Base-by-base conservation (phyloP, 1,140 invertebrate species). In the Brachionus paranguensis region DNA sequence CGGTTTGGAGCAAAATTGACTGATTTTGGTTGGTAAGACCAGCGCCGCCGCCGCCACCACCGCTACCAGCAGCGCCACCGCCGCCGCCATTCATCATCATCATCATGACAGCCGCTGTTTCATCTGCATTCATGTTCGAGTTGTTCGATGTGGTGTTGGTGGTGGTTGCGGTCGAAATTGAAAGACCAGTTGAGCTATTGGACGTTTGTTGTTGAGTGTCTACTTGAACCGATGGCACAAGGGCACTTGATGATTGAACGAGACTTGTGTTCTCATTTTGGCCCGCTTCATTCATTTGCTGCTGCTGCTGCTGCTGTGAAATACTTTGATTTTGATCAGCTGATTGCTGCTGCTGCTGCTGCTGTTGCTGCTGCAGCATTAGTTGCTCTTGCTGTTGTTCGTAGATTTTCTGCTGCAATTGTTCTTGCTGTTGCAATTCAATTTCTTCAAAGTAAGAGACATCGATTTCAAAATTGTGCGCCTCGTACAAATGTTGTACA, bases 371-470 rank as follows among this genome's bases (percentile, higher is more conserved):
- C 17, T 81, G 78, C 1, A 81, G 17, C 78, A 81, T 64, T 5
- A 64, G 53, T 17, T 81, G 78, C 33, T 81, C 78, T 81, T 81
- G 78, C 20, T 81, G 78, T 47, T 81, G 78, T 47, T 81, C 78
- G 10, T 81, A 81, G 3, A 81, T 81, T 68, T 81, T 81, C 33
- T 81, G 78, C 53, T 81, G 78, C 14, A 81, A 68, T 47, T 81
- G 78, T n/a, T 81, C 78, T 81, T 81, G 78, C 29, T 81, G 78
- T 81, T 81, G 78, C 7, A 64, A 20, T 27, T 81, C 78, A 45
- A 81, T 81, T 43, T 81, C 78, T 45, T 81, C 78, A 64, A 81
- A 81, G 45, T 81, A 81, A 20, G 53, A 68, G 0, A 81, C 78
- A 14, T 81, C 78, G 10, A 81, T 68, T 81, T 81, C 78, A 81